Evolutionary conservation across 2,113 vertebrate genomes (phyloP).

Genomic region (Bothrops jararaca): DNA sequence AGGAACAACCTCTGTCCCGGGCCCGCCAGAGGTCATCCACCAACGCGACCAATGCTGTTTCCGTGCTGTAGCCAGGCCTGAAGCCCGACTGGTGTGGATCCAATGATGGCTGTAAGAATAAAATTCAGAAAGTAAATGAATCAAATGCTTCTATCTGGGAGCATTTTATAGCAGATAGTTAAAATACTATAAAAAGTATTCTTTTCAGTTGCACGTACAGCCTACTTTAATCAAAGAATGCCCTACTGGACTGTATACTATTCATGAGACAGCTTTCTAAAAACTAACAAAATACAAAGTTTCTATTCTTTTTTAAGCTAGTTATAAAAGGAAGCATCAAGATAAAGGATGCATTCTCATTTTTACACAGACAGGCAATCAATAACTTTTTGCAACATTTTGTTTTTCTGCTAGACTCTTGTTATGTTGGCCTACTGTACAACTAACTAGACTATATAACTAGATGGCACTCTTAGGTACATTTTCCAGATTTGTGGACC

Average conservation of each 20-base stretch:
- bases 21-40: too few relatives aligned
- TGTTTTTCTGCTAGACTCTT: slow-evolving; percentile 33
- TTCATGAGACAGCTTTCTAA: slow-evolving; percentile 1
- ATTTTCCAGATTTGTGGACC: slow-evolving; percentile 35
- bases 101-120: background rate
- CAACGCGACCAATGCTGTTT: too few relatives aligned
- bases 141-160: background rate
- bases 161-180: background rate
- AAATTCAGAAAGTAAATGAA: background rate
- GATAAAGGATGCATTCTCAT: slow-evolving; percentile 23
- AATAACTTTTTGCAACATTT: slow-evolving; percentile 34
- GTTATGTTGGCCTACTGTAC: slow-evolving; percentile 13
- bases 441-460: background rate
- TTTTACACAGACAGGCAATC: background rate
- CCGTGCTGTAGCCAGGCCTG: too few relatives aligned
- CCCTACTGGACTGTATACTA: background rate
- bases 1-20: too few relatives aligned
- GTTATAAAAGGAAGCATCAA: slow-evolving; percentile 16
- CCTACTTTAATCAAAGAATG: slow-evolving; percentile 12
- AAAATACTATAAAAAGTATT: background rate
- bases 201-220: background rate
- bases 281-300: slow-evolving; percentile 4
- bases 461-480: slow-evolving; percentile 16
- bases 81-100: too few relatives aligned
- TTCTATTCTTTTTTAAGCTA: slow-evolving; percentile 19